Base-by-base conservation (phyloP, 2,113 vertebrate species). In the Opisthocomus hoazin region DNA sequence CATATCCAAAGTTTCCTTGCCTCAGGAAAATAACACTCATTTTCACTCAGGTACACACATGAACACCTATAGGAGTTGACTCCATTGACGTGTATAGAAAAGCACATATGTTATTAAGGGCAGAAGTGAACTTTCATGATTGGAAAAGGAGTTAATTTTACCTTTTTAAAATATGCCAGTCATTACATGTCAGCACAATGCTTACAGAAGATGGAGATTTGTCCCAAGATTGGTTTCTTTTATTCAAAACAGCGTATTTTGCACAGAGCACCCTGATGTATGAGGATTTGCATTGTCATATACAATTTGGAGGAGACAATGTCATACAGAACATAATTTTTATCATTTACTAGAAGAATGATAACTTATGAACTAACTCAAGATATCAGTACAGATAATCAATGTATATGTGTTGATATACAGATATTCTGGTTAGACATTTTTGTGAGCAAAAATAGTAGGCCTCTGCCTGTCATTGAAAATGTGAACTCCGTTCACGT, bases 341-440 rank as follows among this genome's bases (percentile, higher is more conserved):
- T 46, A 75, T 84, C 74, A 95, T 96, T 97, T 89, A 79, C 95
- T 75, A 96, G 96, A 95, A 97, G 89, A 97, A 96, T 91, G 73
- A 93, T 34, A 90, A 76, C 74, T 94, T 93, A 80, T n/a, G n/a
- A 70, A 51, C 36, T 73, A 86, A 69, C 10, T 51, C 61, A 50
- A 17, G 73, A 10, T 24, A 69, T 90, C 45, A 56, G 36, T 30
- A 39, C 48, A 50, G 68, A 22, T 45, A 75, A 93, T 60, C 84
- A 58, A 63, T 32, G 15, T 14, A 3, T 23, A 45, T 17, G 4
- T 39, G 46, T 26, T 92, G 78, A 45, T 30, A 34, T 79, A 54
- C 2, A 61, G 21, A 27, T 32, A 36, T 0, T 5, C 53, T 61
- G 61, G 30, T 82, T 73, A 77, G 37, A 68, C 26, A 34, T 17